Evolutionary conservation across 2,797 vertebrate species (phyloP).

Genomic region (Gorsachius magnificus): DNA sequence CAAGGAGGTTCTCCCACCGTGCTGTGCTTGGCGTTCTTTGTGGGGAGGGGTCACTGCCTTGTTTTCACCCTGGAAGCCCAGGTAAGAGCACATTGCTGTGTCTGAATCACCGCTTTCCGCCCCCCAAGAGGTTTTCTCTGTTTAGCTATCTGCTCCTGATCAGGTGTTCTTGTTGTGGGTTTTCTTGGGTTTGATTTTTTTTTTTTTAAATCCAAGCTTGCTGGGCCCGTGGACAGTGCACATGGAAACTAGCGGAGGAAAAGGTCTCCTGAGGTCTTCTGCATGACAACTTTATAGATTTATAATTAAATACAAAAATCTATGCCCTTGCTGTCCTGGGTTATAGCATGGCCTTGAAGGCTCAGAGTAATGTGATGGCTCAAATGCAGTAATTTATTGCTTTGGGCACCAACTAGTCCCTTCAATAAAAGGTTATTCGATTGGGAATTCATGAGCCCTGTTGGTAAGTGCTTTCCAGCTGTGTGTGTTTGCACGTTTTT

Average conservation of each 20-base stretch:
- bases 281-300: neutral
- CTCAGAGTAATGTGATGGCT: neutral
- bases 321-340: neutral
- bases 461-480: neutral
- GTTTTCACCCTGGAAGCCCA: neutral
- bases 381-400: neutral
- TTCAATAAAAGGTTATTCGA: neutral
- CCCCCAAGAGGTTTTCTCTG: fast-evolving
- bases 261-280: neutral
- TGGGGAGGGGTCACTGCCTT: neutral
- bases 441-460: neutral
- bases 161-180: neutral
- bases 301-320: neutral
- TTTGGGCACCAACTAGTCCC: neutral
- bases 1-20: neutral
- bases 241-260: neutral
- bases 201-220: neutral
- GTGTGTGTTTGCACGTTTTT: neutral
- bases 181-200: too few species aligned
- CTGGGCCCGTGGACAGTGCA: neutral
- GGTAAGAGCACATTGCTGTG: neutral
- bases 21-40: neutral
- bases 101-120: neutral
- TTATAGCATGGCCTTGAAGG: neutral
- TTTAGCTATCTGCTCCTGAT: neutral